phyloP scores from a whole-genome alignment of 1,140 invertebrate species.

The Belonocnema kinseyi region DNA sequence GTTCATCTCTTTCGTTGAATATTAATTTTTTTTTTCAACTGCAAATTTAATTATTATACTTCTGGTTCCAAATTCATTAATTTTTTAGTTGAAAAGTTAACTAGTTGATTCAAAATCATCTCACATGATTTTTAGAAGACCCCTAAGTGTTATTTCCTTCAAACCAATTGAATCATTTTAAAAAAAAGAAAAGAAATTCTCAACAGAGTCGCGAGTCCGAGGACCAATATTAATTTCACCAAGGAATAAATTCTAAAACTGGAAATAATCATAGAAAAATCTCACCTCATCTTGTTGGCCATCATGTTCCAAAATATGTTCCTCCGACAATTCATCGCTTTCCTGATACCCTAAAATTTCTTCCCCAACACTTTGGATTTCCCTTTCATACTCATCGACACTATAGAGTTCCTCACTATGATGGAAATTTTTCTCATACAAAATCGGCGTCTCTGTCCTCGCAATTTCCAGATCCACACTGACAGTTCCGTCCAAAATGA shows the following conservation, averaged over 20 bases:
- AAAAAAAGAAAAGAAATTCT: too few species aligned
- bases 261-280: conserved; percentile 23
- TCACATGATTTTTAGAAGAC: too few species aligned
- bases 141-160: too few species aligned
- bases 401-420: conserved; percentile 17
- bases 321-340: background rate
- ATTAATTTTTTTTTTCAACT: too few species aligned
- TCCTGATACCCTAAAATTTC: conserved; percentile 32
- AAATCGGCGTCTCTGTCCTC: background rate
- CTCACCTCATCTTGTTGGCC: conserved; percentile 2
- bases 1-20: too few species aligned
- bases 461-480: background rate
- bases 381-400: conserved; percentile 38
- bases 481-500: background rate
- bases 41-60: too few species aligned
- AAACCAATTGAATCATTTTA: too few species aligned
- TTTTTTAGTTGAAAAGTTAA: too few species aligned
- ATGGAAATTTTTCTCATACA: background rate
- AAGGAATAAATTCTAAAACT: background rate
- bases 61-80: too few species aligned
- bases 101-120: too few species aligned
- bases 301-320: background rate
- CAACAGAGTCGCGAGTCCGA: too few species aligned
- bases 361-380: conserved; percentile 37
- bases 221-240: too few species aligned